Evolutionary conservation across 2,113 vertebrate genomes (phyloP).

Genomic region (Podarcis raffonei): DNA sequence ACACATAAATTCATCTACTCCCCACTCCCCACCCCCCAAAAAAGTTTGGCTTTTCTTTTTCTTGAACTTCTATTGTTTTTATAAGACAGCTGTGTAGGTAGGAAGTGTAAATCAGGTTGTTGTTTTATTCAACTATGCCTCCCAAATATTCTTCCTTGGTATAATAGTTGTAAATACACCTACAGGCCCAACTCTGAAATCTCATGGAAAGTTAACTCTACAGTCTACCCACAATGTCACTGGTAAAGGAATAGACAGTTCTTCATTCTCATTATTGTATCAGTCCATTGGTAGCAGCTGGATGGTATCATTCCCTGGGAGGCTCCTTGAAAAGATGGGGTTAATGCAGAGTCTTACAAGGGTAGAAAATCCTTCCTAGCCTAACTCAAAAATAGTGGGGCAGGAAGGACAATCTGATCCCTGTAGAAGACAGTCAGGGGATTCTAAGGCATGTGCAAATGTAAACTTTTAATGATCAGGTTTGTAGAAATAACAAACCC

Average conservation of each 20-base stretch:
- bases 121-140: background rate
- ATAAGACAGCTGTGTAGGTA: background rate
- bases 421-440: conserved; percentile 6
- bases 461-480: conserved; percentile 4
- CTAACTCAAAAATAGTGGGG: background rate
- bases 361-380: conserved; percentile 1
- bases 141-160: background rate
- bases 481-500: background rate
- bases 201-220: background rate
- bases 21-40: background rate
- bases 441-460: conserved; percentile 6
- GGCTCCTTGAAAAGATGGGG: background rate
- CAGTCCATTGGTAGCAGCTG: background rate
- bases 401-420: background rate
- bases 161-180: background rate
- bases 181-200: background rate
- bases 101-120: background rate
- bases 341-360: conserved; percentile 2
- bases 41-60: background rate
- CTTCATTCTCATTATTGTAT: background rate
- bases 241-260: background rate
- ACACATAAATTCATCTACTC: background rate
- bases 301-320: background rate
- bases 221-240: background rate
- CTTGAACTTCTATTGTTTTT: background rate